Evolutionary conservation across 2,113 vertebrate genomes (phyloP), one percentile per base, ranked within the genome.

Genomic region (Pogona vitticeps): DNA sequence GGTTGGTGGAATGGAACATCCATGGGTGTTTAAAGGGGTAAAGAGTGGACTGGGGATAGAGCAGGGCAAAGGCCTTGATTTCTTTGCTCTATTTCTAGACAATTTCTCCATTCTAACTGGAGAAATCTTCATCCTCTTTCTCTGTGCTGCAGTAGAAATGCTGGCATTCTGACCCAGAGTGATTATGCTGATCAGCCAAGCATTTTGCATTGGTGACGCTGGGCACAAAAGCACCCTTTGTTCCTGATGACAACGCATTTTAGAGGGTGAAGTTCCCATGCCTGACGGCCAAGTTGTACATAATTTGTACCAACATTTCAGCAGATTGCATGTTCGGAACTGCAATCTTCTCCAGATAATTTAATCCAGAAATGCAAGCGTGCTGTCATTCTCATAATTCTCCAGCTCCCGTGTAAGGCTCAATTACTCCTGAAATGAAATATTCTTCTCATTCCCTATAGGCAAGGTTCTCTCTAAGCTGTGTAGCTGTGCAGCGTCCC

Each of bases 21-120:
- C 61, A 94, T 94, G 93, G 93, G 93, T 88, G 93, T 94, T 87
- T 82, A 90, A 86, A 92, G 81, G 79, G 82, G 76, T 90, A 86
- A 88, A 88, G 71, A 67, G 1, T 80, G 90, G 86, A 85, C 86
- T 83, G 82, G 23, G 15, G 86, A 88, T 83, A 72, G 82, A 93
- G 83, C n/a, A 52, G 28, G 71, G 88, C 88, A 90, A 84, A 88
- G 87, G 93, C 91, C 83, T 82, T 91, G 71, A 85, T 76, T 71
- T 67, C 73, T 91, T 78, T 0, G 0, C 71, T 91, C 85, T 0
- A 0, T 80, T 92, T 75, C 0, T 0, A 87, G 86, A 94, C 93
- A 95, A 93, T 87, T 87, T 87, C 58, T 23, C 65, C 79, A 81
- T 92, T 93, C 90, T 72, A 58, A 58, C 90, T 88, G 89, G 58